Conservation (phyloP, 2,888 invertebrate species). For the Diaprepes abbreviatus region DNA sequence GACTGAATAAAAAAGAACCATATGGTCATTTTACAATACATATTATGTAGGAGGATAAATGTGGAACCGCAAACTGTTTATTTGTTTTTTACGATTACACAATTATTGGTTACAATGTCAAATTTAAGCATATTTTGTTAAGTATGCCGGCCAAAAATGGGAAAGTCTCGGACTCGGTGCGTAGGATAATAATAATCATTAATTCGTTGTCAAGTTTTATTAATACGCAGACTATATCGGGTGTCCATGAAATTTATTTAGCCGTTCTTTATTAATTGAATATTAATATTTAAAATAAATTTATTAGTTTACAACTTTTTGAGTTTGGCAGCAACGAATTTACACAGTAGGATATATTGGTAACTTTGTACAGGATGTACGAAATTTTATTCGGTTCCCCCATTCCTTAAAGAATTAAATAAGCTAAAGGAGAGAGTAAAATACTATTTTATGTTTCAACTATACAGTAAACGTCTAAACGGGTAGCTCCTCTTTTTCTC, state of each 20-base stretch:
- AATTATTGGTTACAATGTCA: conserved; percentile 23
- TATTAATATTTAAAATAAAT: too few species aligned
- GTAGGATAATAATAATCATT: conserved; percentile 38
- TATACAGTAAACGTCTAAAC: too few species aligned
- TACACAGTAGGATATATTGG: too few species aligned
- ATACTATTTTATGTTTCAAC: too few species aligned
- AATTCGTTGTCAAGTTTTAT: conserved; percentile 29
- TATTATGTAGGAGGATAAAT: conserved; percentile 34
- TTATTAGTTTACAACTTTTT: too few species aligned
- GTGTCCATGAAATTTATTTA: neutral
- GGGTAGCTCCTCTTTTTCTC: too few species aligned
- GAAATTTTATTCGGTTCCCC: too few species aligned
- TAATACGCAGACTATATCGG: conserved; percentile 6
- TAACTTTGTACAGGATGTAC: too few species aligned
- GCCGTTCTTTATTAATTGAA: too few species aligned
- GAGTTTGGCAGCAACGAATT: too few species aligned
- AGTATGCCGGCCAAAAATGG: conserved; percentile 37
- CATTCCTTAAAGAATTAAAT: too few species aligned
- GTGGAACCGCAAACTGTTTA: conserved; percentile 29
- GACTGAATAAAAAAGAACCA: conserved; percentile 21
- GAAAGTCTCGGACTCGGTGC: conserved; percentile 29
- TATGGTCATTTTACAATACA: conserved; percentile 33
- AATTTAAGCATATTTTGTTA: conserved; percentile 25
- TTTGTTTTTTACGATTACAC: conserved; percentile 35
- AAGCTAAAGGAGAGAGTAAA: too few species aligned